These are phyloP conservation scores for Champsocephalus gunnari DNA, from an alignment of 2,797 vertebrate genomes.

Conservation along the genomic window DNA sequence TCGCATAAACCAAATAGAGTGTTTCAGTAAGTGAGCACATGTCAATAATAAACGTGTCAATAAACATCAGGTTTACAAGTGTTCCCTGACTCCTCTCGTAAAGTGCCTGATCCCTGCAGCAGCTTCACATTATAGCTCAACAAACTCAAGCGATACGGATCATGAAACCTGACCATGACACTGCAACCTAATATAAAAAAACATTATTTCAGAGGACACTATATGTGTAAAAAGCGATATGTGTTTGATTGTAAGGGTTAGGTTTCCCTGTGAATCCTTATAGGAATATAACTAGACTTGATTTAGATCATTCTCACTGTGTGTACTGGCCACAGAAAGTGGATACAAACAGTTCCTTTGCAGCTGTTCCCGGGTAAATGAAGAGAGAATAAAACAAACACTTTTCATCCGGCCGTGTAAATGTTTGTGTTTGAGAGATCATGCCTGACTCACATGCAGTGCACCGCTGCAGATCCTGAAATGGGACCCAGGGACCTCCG, in stretches of 20 bases:
- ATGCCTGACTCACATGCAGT: slow-evolving; percentile 5
- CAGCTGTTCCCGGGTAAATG: slow-evolving; percentile 43
- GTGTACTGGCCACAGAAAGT: not conserved
- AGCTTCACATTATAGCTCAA: slow-evolving; percentile 30
- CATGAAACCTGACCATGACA: slow-evolving; percentile 5
- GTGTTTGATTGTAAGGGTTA: not conserved
- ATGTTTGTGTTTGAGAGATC: slow-evolving; percentile 54
- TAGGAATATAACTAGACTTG: not conserved
- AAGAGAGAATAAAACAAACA: slow-evolving; percentile 50
- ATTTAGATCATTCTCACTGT: slow-evolving; percentile 25
- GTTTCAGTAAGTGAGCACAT: too few species aligned
- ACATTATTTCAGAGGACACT: not conserved
- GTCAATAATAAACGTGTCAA: slow-evolving; percentile 28
- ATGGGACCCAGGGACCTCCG: not conserved
- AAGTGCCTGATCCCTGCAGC: slow-evolving; percentile 28
- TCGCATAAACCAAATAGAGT: too few species aligned
- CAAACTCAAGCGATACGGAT: slow-evolving; percentile 18
- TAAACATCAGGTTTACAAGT: slow-evolving; percentile 66
- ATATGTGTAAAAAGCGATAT: not conserved
- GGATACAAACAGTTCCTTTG: slow-evolving; percentile 25
- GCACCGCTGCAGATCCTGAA: not conserved
- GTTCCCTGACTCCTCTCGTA: slow-evolving; percentile 49
- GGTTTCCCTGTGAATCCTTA: not conserved
- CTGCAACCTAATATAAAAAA: too few species aligned
- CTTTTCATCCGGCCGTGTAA: slow-evolving; percentile 44